Conservation (phyloP, 2,113 vertebrate genomes). For the Charina bottae region DNA sequence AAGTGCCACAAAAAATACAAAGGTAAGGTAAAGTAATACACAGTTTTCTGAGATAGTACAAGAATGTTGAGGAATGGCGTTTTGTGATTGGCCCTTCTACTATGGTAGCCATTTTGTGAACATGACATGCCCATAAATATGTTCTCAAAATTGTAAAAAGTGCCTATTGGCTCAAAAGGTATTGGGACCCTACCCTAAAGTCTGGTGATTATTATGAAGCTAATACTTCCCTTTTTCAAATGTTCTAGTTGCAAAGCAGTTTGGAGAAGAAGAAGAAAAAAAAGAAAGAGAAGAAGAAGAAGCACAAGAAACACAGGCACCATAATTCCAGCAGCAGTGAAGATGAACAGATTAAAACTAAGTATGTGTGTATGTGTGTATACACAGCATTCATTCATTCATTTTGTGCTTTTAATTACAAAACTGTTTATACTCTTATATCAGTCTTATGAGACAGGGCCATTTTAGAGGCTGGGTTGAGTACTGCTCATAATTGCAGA, state of each 20-base stretch:
- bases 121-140: not conserved
- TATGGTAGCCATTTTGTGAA: not conserved
- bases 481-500: not conserved
- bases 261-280: slow-evolving; percentile 80
- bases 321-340: slow-evolving; percentile 77
- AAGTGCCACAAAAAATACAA: not conserved
- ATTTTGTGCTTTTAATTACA: too few species aligned
- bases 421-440: not conserved
- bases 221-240: not conserved
- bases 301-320: slow-evolving; percentile 81
- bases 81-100: not conserved
- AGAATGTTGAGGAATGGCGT: not conserved
- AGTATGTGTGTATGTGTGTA: slow-evolving; percentile 42
- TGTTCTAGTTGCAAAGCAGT: slow-evolving; percentile 87
- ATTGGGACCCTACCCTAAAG: not conserved
- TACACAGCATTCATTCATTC: not conserved
- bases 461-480: not conserved
- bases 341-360: slow-evolving; percentile 68
- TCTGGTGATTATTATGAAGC: not conserved
- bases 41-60: not conserved
- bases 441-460: too few species aligned
- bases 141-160: not conserved
- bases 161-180: not conserved
- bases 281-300: slow-evolving; percentile 83
- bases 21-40: not conserved